phyloP scores from a whole-genome alignment of 1,140 invertebrate species.

The Carposina sasakii region DNA sequence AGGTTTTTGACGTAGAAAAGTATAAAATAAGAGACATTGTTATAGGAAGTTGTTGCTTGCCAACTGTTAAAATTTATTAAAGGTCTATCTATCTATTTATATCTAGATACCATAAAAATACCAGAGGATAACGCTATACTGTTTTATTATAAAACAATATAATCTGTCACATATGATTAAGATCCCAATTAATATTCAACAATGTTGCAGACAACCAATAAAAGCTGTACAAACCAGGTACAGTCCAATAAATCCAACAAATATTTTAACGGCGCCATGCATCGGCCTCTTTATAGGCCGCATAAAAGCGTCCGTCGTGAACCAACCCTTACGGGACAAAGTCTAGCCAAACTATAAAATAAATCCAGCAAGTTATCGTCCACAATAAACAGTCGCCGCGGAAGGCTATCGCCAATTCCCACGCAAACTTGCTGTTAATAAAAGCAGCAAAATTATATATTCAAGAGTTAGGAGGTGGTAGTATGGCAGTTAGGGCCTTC shows the following conservation, averaged over 20 bases:
- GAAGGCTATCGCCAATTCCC: conserved; percentile 68
- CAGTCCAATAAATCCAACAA: conserved; percentile 66
- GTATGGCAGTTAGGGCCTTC: conserved; percentile 63
- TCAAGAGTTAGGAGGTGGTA: conserved; percentile 69
- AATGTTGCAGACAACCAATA: conserved; percentile 53
- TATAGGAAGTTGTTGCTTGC: no score
- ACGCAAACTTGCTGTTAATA: conserved; percentile 70
- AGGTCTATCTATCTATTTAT: no score
- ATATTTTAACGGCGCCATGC: conserved; percentile 64
- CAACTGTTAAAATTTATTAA: no score
- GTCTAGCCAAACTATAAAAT: conserved; percentile 64
- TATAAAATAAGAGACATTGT: no score
- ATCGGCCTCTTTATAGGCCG: conserved; percentile 61
- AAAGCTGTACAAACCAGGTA: conserved; percentile 57
- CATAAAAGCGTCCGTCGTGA: conserved; percentile 46
- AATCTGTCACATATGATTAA: conserved; percentile 17
- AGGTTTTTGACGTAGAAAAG: no score
- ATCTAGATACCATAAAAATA: no score
- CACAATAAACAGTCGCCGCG: conserved; percentile 66
- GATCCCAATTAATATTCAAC: conserved; percentile 50
- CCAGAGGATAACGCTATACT: no score
- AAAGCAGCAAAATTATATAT: conserved; percentile 72
- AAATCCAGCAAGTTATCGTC: conserved; percentile 70
- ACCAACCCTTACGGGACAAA: conserved; percentile 54
- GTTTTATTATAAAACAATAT: conserved; percentile 6